Evolutionary conservation across 2,797 vertebrate species (phyloP), one percentile per base, ranked within the genome.

Genomic region (Alosa sapidissima): DNA sequence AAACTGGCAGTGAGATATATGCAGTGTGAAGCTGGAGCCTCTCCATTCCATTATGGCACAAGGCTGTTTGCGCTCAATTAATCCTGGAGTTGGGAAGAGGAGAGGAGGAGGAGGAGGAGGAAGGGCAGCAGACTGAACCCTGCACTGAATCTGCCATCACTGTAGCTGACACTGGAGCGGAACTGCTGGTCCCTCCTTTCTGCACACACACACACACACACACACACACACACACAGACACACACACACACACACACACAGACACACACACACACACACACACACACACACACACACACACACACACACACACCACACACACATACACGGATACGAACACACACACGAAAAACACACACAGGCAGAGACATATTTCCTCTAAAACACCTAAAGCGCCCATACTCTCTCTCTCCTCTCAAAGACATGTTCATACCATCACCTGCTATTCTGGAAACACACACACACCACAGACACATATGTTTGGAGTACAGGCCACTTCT

Each of bases 41-140:
- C 36, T 82, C 49, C 54, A 78, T 86, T 33, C 48, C 28, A 85
- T 87, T 85, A 86, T 85, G 60, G 81, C 19, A 24, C 82, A 87
- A 84, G 83, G 5, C 47, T 84, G 81, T 81, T 72, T 72, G 85
- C 28, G 33, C 81, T 86, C 83, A 82, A 65, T 83, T 65, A 51
- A 85, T 83, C 81, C 41, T 49, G 33, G 81, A 48, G 83, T 58
- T 6, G 84, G 24, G 14, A 82, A 62, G 75, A 81, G 3, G 65
- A 33, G 24, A 68, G 65, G 24, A 68, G 24, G 33, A 28, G 21
- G 28, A 41, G 33, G 14, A 19, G 65, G 65, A 72, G 33, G 33
- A 68, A 24, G 10, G 21, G 28, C 62, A 16, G 14, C 65, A 72
- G 65, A 72, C 65, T 72, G 65, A 72, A 33, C 33, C 33, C 33